Evolutionary conservation across 2,888 invertebrate genomes (phyloP), one percentile per base, ranked within the genome.

Genomic region (Cataglyphis cursor): DNA sequence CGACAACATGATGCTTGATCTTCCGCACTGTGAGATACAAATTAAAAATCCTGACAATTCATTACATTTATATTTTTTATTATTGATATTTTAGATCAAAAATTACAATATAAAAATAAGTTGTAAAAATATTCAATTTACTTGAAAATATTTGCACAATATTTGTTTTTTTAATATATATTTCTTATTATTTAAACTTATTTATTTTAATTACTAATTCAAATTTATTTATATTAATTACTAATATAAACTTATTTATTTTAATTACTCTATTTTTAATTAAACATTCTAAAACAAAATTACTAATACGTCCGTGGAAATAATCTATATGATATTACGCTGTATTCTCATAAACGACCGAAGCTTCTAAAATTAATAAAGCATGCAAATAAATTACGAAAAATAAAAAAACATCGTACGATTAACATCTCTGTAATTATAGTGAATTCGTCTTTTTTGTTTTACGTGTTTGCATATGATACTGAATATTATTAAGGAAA

Each of bases 1-100:
- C 24, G 62, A 66, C 72, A 59, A 72, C 65, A 61, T 48, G 80
- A 83, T 68, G 59, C 83, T 51, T 61, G 73, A 65, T 44, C 12
- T 28, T 57, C 51, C 57, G n/a, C 4, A 3, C 10, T 6, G 18
- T 59, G 44, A 73, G 24, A 48, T 28, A n/a, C 1, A 51, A 54
- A 66, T 38, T n/a, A 68, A 76, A 12, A 57, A 76, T 28, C 8
- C 12, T 31, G 75, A 6, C 31, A 65, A 44, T 66, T 51, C 12
- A 51, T 35, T 51, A 24, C 18, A 15, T 24, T 24, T 28, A 28
- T 12, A 59, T 12, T 18, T 31, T 51, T 51, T 8, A 31, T 61
- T 3, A 21, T 24, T 38, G 8, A 72, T 72, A 64, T 21, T 3
- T 31, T 44, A n/a, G 15, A 44, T 5, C 5, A 21, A 44, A 12